A percentile compares a stretch with the other conserved stretches of the same genome.
phyloP scores from a whole-genome alignment of 2,888 invertebrate species.

The Ligdia adustata region DNA sequence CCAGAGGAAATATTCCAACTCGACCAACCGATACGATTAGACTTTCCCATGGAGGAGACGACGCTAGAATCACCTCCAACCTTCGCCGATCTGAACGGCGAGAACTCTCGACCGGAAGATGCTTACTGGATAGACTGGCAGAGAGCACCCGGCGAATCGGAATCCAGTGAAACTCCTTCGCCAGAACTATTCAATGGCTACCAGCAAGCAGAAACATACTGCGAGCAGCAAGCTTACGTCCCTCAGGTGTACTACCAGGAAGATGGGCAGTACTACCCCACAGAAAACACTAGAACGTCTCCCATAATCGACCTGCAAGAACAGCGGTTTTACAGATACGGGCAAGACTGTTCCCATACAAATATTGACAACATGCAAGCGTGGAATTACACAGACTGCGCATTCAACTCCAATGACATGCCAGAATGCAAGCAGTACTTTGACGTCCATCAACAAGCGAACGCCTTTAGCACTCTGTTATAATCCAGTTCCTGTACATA shows the following conservation, averaged over 20 bases:
- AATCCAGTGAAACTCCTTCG: slow-evolving; percentile 83
- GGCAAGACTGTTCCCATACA: slow-evolving; percentile 63
- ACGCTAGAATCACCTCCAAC: slow-evolving; percentile 87
- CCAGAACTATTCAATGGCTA: slow-evolving; percentile 80
- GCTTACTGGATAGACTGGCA: slow-evolving; percentile 85
- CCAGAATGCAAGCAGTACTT: slow-evolving; percentile 69
- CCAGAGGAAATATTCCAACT: slow-evolving; percentile 91
- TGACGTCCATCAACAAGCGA: slow-evolving; percentile 64
- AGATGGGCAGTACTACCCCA: slow-evolving; percentile 70
- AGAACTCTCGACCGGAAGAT: slow-evolving; percentile 86
- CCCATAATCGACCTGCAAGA: slow-evolving; percentile 65
- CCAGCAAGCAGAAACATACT: slow-evolving; percentile 69
- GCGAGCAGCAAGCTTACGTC: slow-evolving; percentile 67
- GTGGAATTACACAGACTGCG: slow-evolving; percentile 72
- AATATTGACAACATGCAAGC: slow-evolving; percentile 62
- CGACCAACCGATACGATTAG: slow-evolving; percentile 88
- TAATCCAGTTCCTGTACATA: slow-evolving; percentile 57
- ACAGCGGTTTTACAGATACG: slow-evolving; percentile 69
- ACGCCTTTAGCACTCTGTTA: slow-evolving; percentile 67
- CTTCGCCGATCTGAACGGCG: slow-evolving; percentile 88
- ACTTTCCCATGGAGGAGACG: slow-evolving; percentile 81
- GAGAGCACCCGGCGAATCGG: slow-evolving; percentile 71
- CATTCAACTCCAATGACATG: slow-evolving; percentile 58
- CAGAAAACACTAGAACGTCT: slow-evolving; percentile 65
- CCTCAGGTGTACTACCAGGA: slow-evolving; percentile 72